phyloP scores from a whole-genome alignment of 1,140 invertebrate species.

The Megalonaias nervosa region DNA sequence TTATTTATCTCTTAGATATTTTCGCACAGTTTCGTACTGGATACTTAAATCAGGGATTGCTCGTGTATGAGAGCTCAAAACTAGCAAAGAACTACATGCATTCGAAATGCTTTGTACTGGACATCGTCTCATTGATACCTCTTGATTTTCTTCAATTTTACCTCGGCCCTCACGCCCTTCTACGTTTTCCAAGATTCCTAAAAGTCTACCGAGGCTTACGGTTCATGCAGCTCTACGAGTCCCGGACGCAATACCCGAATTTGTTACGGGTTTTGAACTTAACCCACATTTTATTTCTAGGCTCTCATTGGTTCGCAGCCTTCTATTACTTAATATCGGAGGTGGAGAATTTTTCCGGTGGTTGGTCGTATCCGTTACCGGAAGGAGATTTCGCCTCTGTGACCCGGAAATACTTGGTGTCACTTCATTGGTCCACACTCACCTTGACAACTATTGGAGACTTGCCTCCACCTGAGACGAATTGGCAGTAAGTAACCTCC shows the following conservation, averaged over 20 bases:
- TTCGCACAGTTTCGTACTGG: conserved; percentile 93
- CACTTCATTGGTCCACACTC: conserved; percentile 96
- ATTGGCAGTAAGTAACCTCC: conserved; percentile 90
- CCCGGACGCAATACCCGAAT: conserved; percentile 94
- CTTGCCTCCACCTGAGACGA: conserved; percentile 93
- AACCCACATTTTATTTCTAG: conserved; percentile 93
- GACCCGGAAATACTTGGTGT: conserved; percentile 93
- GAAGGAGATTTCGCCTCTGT: conserved; percentile 84
- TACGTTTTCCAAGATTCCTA: conserved; percentile 73
- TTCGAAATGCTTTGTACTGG: conserved; percentile 89
- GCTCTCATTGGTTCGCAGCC: conserved; percentile 98
- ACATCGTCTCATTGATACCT: conserved; percentile 86
- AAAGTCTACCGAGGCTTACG: conserved; percentile 91
- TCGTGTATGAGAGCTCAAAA: conserved; percentile 93
- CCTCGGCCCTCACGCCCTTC: conserved; percentile 66
- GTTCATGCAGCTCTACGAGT: conserved; percentile 97
- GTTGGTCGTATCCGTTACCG: conserved; percentile 90
- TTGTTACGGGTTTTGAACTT: conserved; percentile 96
- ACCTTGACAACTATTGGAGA: conserved; percentile 96
- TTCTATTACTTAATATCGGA: conserved; percentile 97
- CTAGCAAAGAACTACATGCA: conserved; percentile 90
- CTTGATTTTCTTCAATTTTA: conserved; percentile 85
- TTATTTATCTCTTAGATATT: conserved; percentile 90
- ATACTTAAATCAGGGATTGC: conserved; percentile 95
- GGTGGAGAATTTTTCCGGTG: conserved; percentile 90